phyloP scores from a whole-genome alignment of 2,888 invertebrate species.

The Congeria kusceri region DNA sequence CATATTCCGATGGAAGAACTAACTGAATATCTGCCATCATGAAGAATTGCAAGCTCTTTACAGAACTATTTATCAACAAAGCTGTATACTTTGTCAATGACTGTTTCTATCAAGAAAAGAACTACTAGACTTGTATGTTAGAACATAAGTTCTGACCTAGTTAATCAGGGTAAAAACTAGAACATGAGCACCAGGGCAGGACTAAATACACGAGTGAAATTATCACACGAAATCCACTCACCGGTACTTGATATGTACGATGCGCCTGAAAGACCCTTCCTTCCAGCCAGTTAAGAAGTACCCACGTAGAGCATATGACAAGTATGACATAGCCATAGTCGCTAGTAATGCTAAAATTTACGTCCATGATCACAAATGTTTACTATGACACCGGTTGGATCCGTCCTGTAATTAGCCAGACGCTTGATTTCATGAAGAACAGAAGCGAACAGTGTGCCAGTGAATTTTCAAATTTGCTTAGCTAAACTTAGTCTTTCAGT shows the following conservation, averaged over 20 bases:
- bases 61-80: background rate
- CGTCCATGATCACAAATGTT: constrained; percentile 27
- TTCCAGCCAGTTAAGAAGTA: constrained; percentile 73
- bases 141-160: too few species aligned
- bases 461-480: too few species aligned
- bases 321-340: constrained; percentile 77
- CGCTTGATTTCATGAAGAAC: too few species aligned
- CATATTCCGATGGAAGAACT: constrained; percentile 61
- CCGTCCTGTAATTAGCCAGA: too few species aligned
- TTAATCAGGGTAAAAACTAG: constrained; percentile 34
- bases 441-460: too few species aligned
- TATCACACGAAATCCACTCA: constrained; percentile 41
- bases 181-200: constrained; percentile 31
- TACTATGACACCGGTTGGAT: constrained; percentile 9
- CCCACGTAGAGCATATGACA: constrained; percentile 68
- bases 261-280: constrained; percentile 72
- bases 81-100: too few species aligned
- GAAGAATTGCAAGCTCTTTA: background rate
- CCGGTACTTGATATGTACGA: constrained; percentile 72
- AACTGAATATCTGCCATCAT: constrained; percentile 25
- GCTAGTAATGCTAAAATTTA: constrained; percentile 49
- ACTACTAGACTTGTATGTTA: too few species aligned
- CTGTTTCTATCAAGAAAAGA: background rate
- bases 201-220: constrained; percentile 19
- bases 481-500: too few species aligned